Evolutionary conservation across 2,113 vertebrate genomes (phyloP), one percentile per base, ranked within the genome.

Genomic region (Eupsittula cactorum): DNA sequence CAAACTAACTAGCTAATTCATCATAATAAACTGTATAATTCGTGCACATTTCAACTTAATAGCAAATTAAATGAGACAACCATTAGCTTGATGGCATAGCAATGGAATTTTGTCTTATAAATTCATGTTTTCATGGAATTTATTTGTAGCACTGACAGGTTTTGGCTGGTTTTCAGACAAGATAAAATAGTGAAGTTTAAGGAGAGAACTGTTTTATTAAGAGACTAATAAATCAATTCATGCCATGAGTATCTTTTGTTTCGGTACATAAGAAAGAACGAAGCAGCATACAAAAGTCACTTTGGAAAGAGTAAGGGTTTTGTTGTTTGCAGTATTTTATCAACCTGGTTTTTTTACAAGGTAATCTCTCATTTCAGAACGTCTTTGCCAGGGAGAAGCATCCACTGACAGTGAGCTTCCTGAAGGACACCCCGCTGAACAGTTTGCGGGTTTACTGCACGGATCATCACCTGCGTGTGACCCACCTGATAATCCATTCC

Each of bases 371-470:
- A 86, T 95, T 98, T 98, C 97, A 98, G 98, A 97, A 87, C 93
- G 55, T 46, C 35, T 77, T 81, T 95, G 96, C 92, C 96, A 96
- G 64, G 91, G 94, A 68, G 97, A 98, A 85, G 73, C 93, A 39
- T 96, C 95, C 28, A 90, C 95, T 33, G 95, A 98, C 78, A 98
- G 95, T 53, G 98, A 99, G 11, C 98, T 98, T 86, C 98, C 98
- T 35, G 98, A 98, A 94, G 99, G 98, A 91, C 98, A 98, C 90
- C 97, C 99, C 0, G 98, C 99, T 9, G 99, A 99, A 80, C 98
- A 99, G 96, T 99, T 99, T 92, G 99, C 98, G 39, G 99, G 99
- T 91, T 98, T 99, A 21, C 99, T 99, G 59, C 99, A 99, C 94
- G 99, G 99, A 64, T 99, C 99, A 4, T 99, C 99, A 53, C 99